phyloP scores from a whole-genome alignment of 2,888 invertebrate genomes.

The Scaptomyza caliginosa region DNA sequence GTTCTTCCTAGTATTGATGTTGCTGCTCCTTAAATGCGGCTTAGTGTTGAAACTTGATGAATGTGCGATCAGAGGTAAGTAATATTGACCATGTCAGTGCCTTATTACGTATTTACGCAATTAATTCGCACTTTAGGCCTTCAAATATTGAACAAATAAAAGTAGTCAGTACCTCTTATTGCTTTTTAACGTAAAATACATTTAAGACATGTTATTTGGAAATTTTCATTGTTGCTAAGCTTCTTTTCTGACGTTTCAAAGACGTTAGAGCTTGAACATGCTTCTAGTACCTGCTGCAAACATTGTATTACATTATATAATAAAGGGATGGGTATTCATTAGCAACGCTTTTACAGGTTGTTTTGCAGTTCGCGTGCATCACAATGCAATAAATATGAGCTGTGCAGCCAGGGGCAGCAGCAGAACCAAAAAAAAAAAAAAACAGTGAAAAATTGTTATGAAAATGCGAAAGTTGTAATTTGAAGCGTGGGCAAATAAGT shows the following conservation, averaged over 20 bases:
- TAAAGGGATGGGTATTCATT: slow-evolving; percentile 54
- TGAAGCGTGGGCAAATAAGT: slow-evolving; percentile 28
- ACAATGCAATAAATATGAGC: slow-evolving; percentile 65
- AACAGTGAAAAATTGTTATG: not conserved
- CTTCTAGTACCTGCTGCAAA: not conserved
- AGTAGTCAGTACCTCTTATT: too few relatives aligned
- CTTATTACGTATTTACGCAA: slow-evolving; percentile 31
- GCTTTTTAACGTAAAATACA: not conserved
- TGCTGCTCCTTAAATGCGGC: slow-evolving; percentile 50
- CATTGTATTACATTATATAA: slow-evolving; percentile 6
- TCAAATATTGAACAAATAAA: not conserved
- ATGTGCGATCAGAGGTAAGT: slow-evolving; percentile 45
- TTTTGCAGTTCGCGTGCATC: slow-evolving; percentile 18
- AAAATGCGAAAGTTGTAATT: slow-evolving; percentile 55
- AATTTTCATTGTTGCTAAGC: not conserved
- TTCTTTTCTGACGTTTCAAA: not conserved
- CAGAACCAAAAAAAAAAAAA: not conserved
- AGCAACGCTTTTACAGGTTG: slow-evolving; percentile 36
- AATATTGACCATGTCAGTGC: slow-evolving; percentile 46
- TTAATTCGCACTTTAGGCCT: slow-evolving; percentile 12
- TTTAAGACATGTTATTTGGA: not conserved
- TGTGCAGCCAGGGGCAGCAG: slow-evolving; percentile 12
- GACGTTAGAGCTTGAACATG: not conserved
- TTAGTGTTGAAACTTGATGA: slow-evolving; percentile 52
- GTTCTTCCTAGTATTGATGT: slow-evolving; percentile 17